Conservation (phyloP, 2,888 invertebrate species). For the Agrochola lota region DNA sequence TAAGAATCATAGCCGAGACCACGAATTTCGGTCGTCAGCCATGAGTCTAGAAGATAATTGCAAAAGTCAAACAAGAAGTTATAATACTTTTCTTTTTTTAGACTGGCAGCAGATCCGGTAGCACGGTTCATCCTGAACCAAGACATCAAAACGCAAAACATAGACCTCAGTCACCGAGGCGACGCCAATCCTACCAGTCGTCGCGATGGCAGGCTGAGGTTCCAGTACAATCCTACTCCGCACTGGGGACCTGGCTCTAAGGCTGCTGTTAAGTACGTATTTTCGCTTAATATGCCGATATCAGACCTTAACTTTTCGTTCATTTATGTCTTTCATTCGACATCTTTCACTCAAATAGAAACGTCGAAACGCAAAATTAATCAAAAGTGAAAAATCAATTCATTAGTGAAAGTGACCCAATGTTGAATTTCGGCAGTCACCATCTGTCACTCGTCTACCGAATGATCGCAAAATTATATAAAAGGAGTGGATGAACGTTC, state of each 20-base stretch:
- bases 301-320: background rate
- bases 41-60: background rate
- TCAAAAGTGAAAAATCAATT: background rate
- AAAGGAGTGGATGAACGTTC: background rate
- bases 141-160: conserved; percentile 80
- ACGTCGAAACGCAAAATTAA: background rate
- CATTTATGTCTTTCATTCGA: background rate
- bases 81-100: conserved; percentile 46
- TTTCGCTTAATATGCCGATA: background rate
- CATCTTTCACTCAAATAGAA: background rate
- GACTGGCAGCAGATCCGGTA: conserved; percentile 85
- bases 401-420: background rate
- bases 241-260: conserved; percentile 98
- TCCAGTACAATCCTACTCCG: conserved; percentile 96
- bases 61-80: background rate
- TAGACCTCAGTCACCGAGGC: conserved; percentile 89
- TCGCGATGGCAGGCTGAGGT: conserved; percentile 93
- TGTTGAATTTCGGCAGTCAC: background rate
- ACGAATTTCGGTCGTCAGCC: background rate
- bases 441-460: background rate
- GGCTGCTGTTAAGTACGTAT: conserved; percentile 93
- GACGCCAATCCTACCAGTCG: conserved; percentile 96
- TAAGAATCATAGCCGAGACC: background rate
- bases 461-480: background rate
- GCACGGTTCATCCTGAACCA: conserved; percentile 90